A percentile compares a stretch with the other conserved stretches of the same genome.
Evolutionary conservation across 2,113 vertebrate species (phyloP).

Genomic region (Thryonomys swinderianus): DNA sequence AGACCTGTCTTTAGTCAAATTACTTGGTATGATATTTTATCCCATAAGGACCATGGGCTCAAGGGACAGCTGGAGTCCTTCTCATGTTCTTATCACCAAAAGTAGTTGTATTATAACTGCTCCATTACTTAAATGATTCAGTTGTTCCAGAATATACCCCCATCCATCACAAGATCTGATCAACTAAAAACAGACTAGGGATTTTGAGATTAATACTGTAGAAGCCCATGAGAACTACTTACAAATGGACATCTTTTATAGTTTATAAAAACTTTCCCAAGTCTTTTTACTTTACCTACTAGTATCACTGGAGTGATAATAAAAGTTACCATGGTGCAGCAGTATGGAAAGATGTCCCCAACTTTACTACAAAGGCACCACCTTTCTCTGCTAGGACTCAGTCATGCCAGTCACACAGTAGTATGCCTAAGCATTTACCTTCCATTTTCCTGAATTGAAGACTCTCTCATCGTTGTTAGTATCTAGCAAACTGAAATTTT

Average conservation of each 20-base stretch:
- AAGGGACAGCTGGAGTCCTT: background rate
- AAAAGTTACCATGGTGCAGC: background rate
- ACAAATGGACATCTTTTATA: background rate
- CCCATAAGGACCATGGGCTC: background rate
- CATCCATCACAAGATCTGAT: background rate
- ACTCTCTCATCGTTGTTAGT: slow-evolving; percentile 56
- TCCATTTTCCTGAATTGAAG: slow-evolving; percentile 65
- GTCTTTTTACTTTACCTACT: slow-evolving; percentile 28
- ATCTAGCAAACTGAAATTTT: slow-evolving; percentile 71
- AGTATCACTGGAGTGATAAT: slow-evolving; percentile 6
- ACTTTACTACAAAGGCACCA: slow-evolving; percentile 51
- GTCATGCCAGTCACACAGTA: slow-evolving; percentile 46
- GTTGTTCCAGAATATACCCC: background rate
- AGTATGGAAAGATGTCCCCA: background rate
- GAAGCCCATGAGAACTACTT: slow-evolving; percentile 15
- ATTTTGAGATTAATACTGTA: slow-evolving; percentile 33
- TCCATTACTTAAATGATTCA: background rate
- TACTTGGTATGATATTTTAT: background rate
- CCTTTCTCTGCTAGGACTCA: slow-evolving; percentile 58
- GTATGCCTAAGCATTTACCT: slow-evolving; percentile 66
- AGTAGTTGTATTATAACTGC: background rate
- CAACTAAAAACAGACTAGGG: background rate
- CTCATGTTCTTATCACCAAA: background rate
- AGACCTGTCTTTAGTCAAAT: background rate
- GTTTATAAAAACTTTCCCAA: slow-evolving; percentile 25